Conservation (phyloP, 64 coral and sea anemone genomes). For the Platygyra sinensis region DNA sequence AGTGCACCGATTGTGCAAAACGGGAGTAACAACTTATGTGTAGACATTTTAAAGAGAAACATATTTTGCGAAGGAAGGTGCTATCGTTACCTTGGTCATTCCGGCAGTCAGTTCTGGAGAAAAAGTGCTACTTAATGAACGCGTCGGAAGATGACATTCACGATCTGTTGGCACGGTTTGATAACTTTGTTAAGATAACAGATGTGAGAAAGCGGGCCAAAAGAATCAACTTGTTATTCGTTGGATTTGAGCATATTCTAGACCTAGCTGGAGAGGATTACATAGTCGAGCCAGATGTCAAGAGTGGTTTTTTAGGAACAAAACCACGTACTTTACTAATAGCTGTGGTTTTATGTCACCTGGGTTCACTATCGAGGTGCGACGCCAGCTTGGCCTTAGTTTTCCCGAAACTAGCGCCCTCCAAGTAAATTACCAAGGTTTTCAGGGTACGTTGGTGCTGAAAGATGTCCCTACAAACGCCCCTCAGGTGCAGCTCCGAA, state of each 20-base stretch:
- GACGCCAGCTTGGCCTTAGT: not conserved
- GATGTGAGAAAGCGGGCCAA: conserved; percentile 35
- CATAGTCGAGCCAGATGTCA: conserved; percentile 26
- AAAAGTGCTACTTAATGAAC: conserved; percentile 71
- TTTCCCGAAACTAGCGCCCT: conserved; percentile 55
- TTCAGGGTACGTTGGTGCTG: conserved; percentile 43
- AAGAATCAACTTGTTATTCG: conserved; percentile 57
- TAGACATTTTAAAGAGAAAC: too few relatives aligned
- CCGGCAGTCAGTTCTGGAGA: not conserved
- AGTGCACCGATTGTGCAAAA: too few relatives aligned
- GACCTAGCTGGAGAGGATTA: conserved; percentile 20
- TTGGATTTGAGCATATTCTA: conserved; percentile 43
- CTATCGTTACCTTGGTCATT: too few relatives aligned
- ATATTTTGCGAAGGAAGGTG: too few relatives aligned
- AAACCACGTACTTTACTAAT: conserved; percentile 29
- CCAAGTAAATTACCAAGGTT: conserved; percentile 73
- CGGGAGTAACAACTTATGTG: too few relatives aligned
- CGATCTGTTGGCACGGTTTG: conserved; percentile 57
- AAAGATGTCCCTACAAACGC: not conserved
- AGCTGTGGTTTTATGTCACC: conserved; percentile 85
- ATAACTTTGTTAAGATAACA: conserved; percentile 55
- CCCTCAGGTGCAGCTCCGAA: conserved; percentile 47
- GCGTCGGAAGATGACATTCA: conserved; percentile 48
- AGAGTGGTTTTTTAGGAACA: not conserved
- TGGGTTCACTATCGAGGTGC: conserved; percentile 28